Conservation (phyloP, 2,113 vertebrate genomes). For the Percina caprodes region DNA sequence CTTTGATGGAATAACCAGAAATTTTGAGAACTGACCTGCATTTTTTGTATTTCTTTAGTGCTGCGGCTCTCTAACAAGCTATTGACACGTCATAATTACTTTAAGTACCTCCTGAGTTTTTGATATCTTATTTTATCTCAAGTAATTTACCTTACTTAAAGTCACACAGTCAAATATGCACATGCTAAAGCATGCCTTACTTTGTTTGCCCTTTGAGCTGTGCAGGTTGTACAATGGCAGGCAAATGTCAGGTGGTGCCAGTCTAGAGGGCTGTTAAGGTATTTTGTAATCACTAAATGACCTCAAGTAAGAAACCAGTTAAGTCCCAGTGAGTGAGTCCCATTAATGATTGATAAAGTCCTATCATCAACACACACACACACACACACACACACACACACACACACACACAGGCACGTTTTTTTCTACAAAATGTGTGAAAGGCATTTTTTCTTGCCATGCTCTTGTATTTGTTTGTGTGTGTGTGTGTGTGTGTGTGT, state of each 20-base stretch:
- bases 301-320: constrained; percentile 43
- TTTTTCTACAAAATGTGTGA: not conserved
- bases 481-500: constrained; percentile 3
- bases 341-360: constrained; percentile 78
- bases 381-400: constrained; percentile 2
- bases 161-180: not conserved
- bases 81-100: constrained; percentile 14
- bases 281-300: constrained; percentile 67
- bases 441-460: not conserved
- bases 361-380: constrained; percentile 23
- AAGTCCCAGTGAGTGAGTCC: constrained; percentile 48
- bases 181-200: not conserved
- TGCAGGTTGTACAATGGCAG: constrained; percentile 1
- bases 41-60: not conserved
- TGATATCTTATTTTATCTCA: constrained; percentile 33
- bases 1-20: constrained; percentile 26
- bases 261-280: constrained; percentile 32
- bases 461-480: not conserved
- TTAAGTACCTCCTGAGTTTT: not conserved
- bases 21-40: not conserved
- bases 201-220: constrained; percentile 55
- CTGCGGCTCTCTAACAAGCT: not conserved
- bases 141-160: constrained; percentile 11
- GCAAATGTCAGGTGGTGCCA: constrained; percentile 47
- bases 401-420: constrained; percentile 5